Percentiles rank a stretch among this genome's conserved stretches.
Conservation (phyloP, 1,140 invertebrate genomes). For the Drosophila nannoptera region DNA sequence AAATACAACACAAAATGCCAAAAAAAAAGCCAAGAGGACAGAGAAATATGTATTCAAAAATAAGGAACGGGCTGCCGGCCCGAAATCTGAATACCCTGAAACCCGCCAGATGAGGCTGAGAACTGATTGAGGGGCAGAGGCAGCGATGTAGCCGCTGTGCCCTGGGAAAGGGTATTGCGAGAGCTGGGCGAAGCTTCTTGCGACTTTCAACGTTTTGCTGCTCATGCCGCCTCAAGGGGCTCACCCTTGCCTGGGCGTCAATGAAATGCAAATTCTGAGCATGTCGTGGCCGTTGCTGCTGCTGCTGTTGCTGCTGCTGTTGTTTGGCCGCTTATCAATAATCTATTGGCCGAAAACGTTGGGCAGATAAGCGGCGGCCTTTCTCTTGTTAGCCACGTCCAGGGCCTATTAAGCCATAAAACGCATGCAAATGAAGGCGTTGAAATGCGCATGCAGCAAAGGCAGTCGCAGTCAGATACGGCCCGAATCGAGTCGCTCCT, state of each 20-base stretch:
- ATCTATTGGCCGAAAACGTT: constrained; percentile 71
- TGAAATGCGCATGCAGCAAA: constrained; percentile 67
- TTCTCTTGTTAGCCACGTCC: constrained; percentile 14
- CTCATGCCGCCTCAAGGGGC: constrained; percentile 25
- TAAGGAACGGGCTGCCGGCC: too few species aligned
- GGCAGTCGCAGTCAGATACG: constrained; percentile 5
- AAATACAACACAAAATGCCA: background rate
- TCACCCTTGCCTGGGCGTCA: constrained; percentile 44
- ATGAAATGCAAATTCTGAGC: constrained; percentile 73
- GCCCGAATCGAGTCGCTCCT: background rate
- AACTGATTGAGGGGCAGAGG: background rate
- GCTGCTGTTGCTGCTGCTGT: constrained; percentile 19
- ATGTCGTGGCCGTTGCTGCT: too few species aligned
- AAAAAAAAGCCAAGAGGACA: background rate
- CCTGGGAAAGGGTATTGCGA: background rate
- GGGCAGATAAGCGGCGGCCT: constrained; percentile 53
- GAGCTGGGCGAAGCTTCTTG: constrained; percentile 7
- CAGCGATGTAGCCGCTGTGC: background rate
- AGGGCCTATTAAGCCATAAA: constrained; percentile 73
- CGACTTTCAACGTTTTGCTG: constrained; percentile 54
- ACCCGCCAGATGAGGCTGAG: too few species aligned
- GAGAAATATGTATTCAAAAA: background rate
- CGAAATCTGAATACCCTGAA: background rate
- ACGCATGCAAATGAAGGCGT: constrained; percentile 78
- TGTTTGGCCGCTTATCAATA: constrained; percentile 52